These are phyloP conservation scores for Trematomus loennbergii DNA, from an alignment of 2,113 vertebrate genomes.

Conservation along the genomic window DNA sequence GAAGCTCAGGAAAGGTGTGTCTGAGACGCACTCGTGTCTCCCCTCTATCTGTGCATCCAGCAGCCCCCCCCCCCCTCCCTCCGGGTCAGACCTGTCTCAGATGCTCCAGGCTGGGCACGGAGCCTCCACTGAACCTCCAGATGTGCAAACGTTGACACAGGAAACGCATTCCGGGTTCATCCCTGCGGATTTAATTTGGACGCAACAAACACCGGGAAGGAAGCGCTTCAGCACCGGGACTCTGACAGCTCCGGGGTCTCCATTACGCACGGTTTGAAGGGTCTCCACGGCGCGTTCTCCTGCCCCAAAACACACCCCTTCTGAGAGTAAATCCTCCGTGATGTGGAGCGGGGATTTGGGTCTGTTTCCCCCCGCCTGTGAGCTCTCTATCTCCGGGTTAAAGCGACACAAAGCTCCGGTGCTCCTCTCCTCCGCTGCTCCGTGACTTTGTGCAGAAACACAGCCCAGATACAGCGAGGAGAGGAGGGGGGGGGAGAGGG, in stretches of 20 bases:
- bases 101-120: too few relatives aligned
- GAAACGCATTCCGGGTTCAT: conserved; percentile 56
- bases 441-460: too few relatives aligned
- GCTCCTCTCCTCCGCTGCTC: background rate
- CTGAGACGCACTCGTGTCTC: too few relatives aligned
- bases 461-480: background rate
- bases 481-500: background rate
- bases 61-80: background rate
- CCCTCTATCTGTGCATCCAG: too few relatives aligned
- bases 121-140: conserved; percentile 30
- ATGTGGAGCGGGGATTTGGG: too few relatives aligned
- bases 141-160: conserved; percentile 56
- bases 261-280: too few relatives aligned
- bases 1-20: too few relatives aligned
- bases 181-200: conserved; percentile 49
- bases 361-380: background rate
- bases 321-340: background rate
- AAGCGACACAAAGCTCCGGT: background rate
- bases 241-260: too few relatives aligned
- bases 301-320: background rate
- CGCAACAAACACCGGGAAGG: conserved; percentile 1
- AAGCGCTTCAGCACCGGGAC: too few relatives aligned
- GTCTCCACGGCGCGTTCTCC: too few relatives aligned
- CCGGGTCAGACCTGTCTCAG: background rate
- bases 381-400: background rate